Percentiles rank a stretch among this genome's conserved stretches.
These are phyloP conservation scores for Drosophila tanythrix DNA, from an alignment of 2,888 invertebrate species.

Conservation along the genomic window DNA sequence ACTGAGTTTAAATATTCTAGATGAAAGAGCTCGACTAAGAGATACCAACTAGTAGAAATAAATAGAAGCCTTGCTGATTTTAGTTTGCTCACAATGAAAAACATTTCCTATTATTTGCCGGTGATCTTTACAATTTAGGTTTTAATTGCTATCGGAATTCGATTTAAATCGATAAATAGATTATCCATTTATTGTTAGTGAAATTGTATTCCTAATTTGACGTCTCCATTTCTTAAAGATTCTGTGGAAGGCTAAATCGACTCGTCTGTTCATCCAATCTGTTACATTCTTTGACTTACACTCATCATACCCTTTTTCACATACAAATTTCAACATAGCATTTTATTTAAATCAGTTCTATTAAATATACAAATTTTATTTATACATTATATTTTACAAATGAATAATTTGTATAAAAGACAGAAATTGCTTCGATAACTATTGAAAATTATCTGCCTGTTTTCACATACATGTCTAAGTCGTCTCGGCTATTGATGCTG, in stretches of 20 bases:
- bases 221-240: neutral
- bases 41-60: neutral
- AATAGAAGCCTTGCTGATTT: neutral
- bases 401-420: too few relatives aligned
- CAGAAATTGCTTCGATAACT: neutral
- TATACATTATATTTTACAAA: too few relatives aligned
- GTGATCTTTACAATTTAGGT: neutral
- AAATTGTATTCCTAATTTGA: neutral
- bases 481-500: neutral
- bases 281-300: too few relatives aligned
- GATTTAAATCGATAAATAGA: neutral
- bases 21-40: too few relatives aligned
- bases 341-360: too few relatives aligned
- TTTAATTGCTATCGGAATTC: neutral
- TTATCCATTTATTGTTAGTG: neutral
- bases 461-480: neutral
- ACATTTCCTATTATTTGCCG: neutral
- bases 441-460: neutral
- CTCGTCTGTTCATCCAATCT: too few relatives aligned
- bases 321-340: too few relatives aligned
- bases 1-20: neutral
- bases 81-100: neutral
- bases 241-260: neutral
- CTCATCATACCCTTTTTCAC: too few relatives aligned
- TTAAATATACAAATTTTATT: too few relatives aligned